These are phyloP conservation scores for Epizoanthus ramosus DNA, from an alignment of 92 coral and sea anemone genomes.

Conservation along the genomic window DNA sequence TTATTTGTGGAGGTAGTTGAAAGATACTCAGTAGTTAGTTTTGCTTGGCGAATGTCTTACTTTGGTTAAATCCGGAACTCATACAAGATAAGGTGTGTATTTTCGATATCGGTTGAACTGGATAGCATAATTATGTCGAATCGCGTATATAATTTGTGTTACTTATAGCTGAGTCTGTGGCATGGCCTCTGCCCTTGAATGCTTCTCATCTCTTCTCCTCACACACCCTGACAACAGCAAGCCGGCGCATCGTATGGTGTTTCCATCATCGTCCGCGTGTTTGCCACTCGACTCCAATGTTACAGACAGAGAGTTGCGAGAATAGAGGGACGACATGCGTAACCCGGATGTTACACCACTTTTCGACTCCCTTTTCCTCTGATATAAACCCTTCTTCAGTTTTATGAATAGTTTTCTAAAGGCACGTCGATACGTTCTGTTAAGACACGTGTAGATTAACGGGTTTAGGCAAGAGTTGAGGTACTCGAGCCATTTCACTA, in stretches of 20 bases:
- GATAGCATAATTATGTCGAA: too few relatives aligned
- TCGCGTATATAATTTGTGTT: too few relatives aligned
- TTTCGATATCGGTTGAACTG: too few relatives aligned
- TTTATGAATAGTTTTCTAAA: slow-evolving; percentile 63
- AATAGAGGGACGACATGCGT: background rate
- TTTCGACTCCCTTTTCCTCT: background rate
- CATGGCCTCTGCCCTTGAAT: too few relatives aligned
- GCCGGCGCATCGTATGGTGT: background rate
- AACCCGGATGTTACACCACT: slow-evolving; percentile 1
- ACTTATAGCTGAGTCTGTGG: too few relatives aligned
- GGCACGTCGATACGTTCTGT: slow-evolving; percentile 77
- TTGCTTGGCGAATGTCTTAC: too few relatives aligned
- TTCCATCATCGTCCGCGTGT: background rate
- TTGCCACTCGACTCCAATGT: background rate
- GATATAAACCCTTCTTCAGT: background rate
- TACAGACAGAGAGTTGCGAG: slow-evolving; percentile 20
- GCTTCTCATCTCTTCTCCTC: background rate
- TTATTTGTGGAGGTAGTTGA: too few relatives aligned
- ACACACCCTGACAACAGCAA: background rate
- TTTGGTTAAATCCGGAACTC: too few relatives aligned
- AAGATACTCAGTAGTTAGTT: too few relatives aligned
- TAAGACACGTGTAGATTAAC: slow-evolving; percentile 73
- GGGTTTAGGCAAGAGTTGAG: slow-evolving; percentile 81
- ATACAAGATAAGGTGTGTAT: too few relatives aligned
- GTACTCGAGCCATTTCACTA: slow-evolving; percentile 83